phyloP scores from a whole-genome alignment of 2,797 vertebrate genomes.

The Lophius americanus region DNA sequence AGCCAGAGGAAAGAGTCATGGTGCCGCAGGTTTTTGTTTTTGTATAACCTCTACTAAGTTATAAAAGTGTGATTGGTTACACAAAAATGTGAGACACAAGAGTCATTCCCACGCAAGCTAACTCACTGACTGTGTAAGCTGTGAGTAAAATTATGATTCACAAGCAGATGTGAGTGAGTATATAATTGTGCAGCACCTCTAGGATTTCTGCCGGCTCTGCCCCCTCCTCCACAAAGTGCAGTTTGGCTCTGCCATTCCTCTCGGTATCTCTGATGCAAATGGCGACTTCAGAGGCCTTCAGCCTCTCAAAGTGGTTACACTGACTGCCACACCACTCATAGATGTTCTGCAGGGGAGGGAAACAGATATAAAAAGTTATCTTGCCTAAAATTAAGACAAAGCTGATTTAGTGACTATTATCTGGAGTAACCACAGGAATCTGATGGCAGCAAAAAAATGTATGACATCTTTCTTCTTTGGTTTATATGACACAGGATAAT shows the following conservation, averaged over 20 bases:
- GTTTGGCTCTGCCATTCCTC: slow-evolving; percentile 83
- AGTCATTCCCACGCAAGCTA: slow-evolving; percentile 52
- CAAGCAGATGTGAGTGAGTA: slow-evolving; percentile 13
- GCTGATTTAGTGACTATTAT: background rate
- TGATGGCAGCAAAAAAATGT: background rate
- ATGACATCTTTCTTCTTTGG: no score
- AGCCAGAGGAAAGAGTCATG: slow-evolving; percentile 7
- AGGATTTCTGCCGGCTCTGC: slow-evolving; percentile 83
- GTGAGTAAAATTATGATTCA: slow-evolving; percentile 6
- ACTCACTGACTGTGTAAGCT: slow-evolving; percentile 22
- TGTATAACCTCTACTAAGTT: background rate
- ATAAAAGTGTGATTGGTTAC: background rate
- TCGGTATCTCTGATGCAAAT: slow-evolving; percentile 87
- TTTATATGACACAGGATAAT: no score
- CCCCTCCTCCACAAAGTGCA: slow-evolving; percentile 84
- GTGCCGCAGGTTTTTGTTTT: background rate
- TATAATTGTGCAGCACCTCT: slow-evolving; percentile 71
- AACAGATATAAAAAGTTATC: background rate
- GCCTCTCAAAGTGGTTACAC: slow-evolving; percentile 87
- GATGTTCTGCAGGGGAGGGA: slow-evolving; percentile 75
- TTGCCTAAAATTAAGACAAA: background rate
- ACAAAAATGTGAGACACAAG: background rate
- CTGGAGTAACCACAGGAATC: background rate
- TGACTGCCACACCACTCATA: slow-evolving; percentile 87
- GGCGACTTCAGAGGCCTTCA: slow-evolving; percentile 85